These are phyloP conservation scores for Thamnophis sirtalis DNA, from an alignment of 2,113 vertebrate genomes.

Conservation along the genomic window DNA sequence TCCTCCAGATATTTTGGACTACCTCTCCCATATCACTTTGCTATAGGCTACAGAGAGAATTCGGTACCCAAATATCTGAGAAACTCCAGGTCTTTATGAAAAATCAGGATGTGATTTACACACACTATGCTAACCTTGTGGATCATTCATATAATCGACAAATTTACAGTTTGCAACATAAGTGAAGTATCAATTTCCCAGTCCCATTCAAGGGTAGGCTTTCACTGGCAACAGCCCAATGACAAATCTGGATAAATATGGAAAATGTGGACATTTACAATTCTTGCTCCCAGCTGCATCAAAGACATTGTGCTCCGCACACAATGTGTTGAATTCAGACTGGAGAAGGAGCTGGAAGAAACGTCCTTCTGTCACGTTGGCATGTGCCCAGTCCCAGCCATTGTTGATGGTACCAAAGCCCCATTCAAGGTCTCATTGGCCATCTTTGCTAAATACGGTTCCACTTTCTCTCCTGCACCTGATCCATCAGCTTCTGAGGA, in stretches of 20 bases:
- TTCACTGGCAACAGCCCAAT: background rate
- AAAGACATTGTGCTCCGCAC: background rate
- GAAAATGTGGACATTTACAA: background rate
- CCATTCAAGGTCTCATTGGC: background rate
- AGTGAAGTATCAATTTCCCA: background rate
- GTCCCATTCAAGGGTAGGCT: background rate
- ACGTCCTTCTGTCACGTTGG: background rate
- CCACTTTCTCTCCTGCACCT: background rate
- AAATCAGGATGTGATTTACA: background rate
- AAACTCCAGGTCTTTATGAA: background rate
- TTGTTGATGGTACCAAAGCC: background rate
- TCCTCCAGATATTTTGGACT: background rate
- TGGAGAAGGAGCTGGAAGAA: background rate
- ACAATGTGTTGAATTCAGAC: background rate
- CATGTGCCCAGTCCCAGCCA: background rate
- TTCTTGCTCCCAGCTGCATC: background rate
- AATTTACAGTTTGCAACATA: background rate
- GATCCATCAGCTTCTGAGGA: background rate
- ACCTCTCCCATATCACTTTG: background rate
- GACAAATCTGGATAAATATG: background rate
- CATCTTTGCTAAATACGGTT: background rate
- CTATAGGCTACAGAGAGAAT: background rate
- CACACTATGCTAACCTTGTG: background rate
- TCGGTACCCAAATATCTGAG: background rate
- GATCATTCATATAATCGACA: background rate